phyloP scores from a whole-genome alignment of 2,113 vertebrate species.

The Grantiella picta region DNA sequence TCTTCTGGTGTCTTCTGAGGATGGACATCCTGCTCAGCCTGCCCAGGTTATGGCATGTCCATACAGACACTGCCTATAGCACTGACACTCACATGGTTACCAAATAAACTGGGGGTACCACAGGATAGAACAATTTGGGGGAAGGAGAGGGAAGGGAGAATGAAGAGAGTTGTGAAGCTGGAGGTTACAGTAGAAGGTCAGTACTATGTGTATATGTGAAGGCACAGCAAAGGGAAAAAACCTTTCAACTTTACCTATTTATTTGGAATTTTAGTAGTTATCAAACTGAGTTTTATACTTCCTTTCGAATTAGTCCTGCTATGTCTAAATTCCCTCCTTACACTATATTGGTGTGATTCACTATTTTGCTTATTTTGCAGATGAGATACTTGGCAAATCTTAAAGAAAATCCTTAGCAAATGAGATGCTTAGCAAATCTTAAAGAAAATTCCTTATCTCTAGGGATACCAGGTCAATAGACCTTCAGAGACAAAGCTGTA shows the following conservation, averaged over 20 bases:
- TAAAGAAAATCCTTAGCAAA: neutral
- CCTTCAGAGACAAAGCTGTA: neutral
- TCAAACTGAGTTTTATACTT: neutral
- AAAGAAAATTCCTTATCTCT: neutral
- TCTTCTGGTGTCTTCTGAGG: neutral
- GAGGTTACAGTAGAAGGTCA: neutral
- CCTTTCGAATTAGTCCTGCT: neutral
- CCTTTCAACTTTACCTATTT: neutral
- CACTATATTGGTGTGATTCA: neutral
- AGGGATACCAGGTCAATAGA: neutral
- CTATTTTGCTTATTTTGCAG: neutral
- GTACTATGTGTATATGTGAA: neutral
- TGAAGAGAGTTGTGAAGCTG: neutral
- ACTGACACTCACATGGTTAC: neutral
- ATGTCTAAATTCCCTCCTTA: neutral
- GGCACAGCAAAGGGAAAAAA: neutral
- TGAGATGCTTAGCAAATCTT: neutral
- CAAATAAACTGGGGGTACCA: accelerated
- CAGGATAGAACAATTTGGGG: neutral
- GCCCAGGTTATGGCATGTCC: neutral
- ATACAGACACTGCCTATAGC: neutral
- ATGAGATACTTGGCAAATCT: neutral
- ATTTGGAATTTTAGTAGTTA: neutral
- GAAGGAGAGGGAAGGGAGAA: neutral
- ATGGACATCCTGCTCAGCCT: neutral